Evolutionary conservation across 2,113 vertebrate species (phyloP), one percentile per base, ranked within the genome.

Genomic region (Pipa parva): DNA sequence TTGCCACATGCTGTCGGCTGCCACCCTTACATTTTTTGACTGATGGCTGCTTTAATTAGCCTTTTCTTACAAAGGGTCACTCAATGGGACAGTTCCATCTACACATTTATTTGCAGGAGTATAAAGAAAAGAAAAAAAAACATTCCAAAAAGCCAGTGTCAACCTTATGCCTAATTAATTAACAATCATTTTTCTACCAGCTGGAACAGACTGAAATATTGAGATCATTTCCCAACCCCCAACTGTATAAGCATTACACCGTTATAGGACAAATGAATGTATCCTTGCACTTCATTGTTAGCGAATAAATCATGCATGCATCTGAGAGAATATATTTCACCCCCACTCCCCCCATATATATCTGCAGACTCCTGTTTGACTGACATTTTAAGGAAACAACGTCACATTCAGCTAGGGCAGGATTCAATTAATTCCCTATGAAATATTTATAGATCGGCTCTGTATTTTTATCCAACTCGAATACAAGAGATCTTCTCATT

Each of bases 401-500:
- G 82, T 81, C 83, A 79, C 79, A 78, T 83, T 82, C 74, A 81
- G 72, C 57, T 52, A 76, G 81, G 83, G 79, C 81, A 87, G 84
- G 82, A 89, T 90, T 90, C 84, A 89, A 89, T 89, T 89, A 90
- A 88, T 88, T 92, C 82, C 83, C 85, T 86, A 85, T 90, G 88
- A 88, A 92, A 92, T 92, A 91, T 93, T 90, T 92, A 91, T 91
- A 90, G 90, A 82, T 86, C 79, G 82, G 76, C 81, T 79, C 83
- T 80, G 81, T 79, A 82, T 89, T 87, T 85, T 86, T 89, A 83
- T 85, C 84, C 91, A 88, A 90, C 79, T 83, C 89, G 87, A 84
- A 85, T 90, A 86, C 88, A 92, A 95, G 92, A 92, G 87, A 88
- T 87, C 85, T 87, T 87, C 89, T 93, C 92, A 95, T 95, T 92